Base-by-base conservation (phyloP, 2,888 invertebrate species). In the Oxyteleia sp. region DNA sequence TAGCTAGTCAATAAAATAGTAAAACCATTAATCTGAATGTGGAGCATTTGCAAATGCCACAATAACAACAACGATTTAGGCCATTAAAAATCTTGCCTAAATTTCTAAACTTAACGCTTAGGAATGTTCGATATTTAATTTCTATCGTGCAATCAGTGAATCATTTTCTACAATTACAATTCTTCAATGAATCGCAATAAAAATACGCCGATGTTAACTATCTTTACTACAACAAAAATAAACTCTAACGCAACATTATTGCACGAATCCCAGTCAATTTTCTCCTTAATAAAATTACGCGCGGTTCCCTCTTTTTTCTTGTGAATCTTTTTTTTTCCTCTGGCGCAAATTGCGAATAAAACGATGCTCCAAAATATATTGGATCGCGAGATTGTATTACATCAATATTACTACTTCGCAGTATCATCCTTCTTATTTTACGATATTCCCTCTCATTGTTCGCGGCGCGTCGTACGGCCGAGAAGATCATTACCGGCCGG, bases 401-500 rank as follows among this genome's bases (percentile, higher is more conserved):
- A 66, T 72, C 61, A 57, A 80, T 80, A 72, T 64, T 72, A 66
- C 57, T 47, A 66, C 61, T 81, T 61, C 26, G 80, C 68, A 18
- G 69, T 68, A 68, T 63, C 74, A 51, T 81, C 63, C 61, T 57
- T 57, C 75, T 69, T 53, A 53, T 64, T 81, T 59, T 49, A 61
- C 23, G 53, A 38, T 63, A 45, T 66, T 55, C 66, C 10, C 26
- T 63, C 64, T 68, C 35, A 75, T 81, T 81, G 74, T 81, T 55
- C 29, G 18, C 11, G 32, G 35, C 59, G 51, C 71, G 47, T 71
- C 51, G 51, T 53, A 38, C 53, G 26, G 55, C 63, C 64, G 57
- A 38, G 82, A 82, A 71, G 69, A 75, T 82, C 76, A 76, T 82
- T 83, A 76, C 84, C 80, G 72, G 41, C 51, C 53, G 79, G 84